phyloP scores from a whole-genome alignment of 2,113 vertebrate species.

The Myotis yumanensis region DNA sequence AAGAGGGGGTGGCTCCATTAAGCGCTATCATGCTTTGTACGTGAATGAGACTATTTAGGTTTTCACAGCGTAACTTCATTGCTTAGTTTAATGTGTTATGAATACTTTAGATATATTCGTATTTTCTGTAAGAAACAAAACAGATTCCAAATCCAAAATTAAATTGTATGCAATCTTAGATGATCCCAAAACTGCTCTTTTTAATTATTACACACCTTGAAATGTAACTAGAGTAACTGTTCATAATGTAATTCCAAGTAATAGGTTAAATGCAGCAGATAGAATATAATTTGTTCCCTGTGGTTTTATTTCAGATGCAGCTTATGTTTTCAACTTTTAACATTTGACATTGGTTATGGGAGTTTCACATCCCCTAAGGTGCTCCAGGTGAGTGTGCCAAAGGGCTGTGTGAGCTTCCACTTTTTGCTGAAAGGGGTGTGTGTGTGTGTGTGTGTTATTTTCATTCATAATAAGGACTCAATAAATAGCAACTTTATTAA shows the following conservation, averaged over 20 bases:
- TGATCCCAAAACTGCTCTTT: neutral
- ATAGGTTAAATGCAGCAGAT: neutral
- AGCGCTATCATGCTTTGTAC: neutral
- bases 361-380: constrained; percentile 84
- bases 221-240: neutral
- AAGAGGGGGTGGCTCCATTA: neutral
- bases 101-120: neutral
- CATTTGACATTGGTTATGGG: constrained; percentile 90
- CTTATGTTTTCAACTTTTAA: constrained; percentile 94
- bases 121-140: constrained; percentile 11
- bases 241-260: neutral
- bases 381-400: constrained; percentile 86
- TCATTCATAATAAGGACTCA: neutral
- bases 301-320: constrained; percentile 88
- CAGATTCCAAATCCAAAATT: neutral
- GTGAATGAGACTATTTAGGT: neutral
- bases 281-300: neutral
- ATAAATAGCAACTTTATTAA: neutral
- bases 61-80: neutral
- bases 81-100: neutral
- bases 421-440: neutral
- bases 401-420: neutral
- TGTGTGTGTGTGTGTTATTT: neutral
- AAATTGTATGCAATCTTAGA: neutral
- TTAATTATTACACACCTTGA: neutral